Evolutionary conservation across 2,888 invertebrate species (phyloP), one percentile per base, ranked within the genome.

Genomic region (Mythimna vitellina): DNA sequence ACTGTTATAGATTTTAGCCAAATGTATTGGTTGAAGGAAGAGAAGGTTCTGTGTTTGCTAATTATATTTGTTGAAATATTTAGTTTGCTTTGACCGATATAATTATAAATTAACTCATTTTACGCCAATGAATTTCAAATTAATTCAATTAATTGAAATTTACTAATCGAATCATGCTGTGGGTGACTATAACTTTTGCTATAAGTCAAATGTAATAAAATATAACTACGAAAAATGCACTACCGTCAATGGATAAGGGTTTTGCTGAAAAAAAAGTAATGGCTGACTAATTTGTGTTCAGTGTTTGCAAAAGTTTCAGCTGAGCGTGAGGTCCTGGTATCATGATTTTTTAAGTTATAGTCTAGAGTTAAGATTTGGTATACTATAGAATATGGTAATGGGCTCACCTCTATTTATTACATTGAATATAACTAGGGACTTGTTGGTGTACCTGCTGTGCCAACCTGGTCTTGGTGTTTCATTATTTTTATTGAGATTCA

Each of bases 41-140:
- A 14, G n/a, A 22, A 65, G 46, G 46, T 64, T 56, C 8, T 35
- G 51, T 53, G 49, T 56, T 54, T 53, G 32, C n/a, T 49, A 57
- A 12, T 25, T 51, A 29, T 22, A 8, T 22, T 46, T 42, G 6
- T 46, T 71, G n/a, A 8, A n/a, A 25, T 25, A 25, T 1, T 4
- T 12, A 20, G 8, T 29, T 53, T 14, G 6, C 6, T 32, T 25
- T 60, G 42, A 25, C 20, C 22, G 12, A 7, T 3, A 22, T 60
- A n/a, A 6, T n/a, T 42, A 60, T n/a, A 12, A 7, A 14, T 9
- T 56, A 10, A 14, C 7, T 35, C 20, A 32, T 57, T 57, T 57
- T 35, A 35, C 10, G 10, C 6, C 32, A 56, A 32, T 25, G 3
- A 20, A 6, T 42, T 61, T 61, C 10, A 10, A 0, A 25, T 61